A percentile compares a stretch with the other conserved stretches of the same genome.
Conservation (phyloP, 1,140 invertebrate species). For the Neodiprion lecontei region DNA sequence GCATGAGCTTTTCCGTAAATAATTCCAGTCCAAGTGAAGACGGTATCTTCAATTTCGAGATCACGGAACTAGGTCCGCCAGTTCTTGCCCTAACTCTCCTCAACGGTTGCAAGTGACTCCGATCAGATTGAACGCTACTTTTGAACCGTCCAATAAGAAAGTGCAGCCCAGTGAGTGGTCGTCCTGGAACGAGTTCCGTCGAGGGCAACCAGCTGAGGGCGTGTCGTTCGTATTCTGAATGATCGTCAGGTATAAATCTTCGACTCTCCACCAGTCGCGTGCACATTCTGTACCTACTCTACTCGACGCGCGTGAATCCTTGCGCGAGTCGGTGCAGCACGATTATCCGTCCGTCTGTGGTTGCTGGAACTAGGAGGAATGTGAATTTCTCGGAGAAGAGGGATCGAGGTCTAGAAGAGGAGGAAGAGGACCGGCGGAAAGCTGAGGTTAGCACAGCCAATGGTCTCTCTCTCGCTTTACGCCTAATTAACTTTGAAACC, state of each 20-base stretch:
- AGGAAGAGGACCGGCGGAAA: not conserved
- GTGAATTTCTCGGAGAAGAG: not conserved
- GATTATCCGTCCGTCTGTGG: not conserved
- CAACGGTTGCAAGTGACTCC: not conserved
- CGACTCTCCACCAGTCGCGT: not conserved
- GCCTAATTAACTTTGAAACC: constrained; percentile 5
- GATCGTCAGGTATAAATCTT: constrained; percentile 1
- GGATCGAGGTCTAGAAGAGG: not conserved
- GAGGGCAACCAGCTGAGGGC: not conserved
- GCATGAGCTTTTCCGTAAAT: no score
- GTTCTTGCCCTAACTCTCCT: not conserved
- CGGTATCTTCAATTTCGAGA: no score
- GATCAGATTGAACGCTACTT: not conserved
- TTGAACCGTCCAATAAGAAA: not conserved
- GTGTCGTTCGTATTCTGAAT: constrained; percentile 5
- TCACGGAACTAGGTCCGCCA: no score
- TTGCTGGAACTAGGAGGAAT: not conserved
- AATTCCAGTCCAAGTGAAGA: no score
- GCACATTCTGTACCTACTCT: not conserved
- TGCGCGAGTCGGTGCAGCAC: not conserved
- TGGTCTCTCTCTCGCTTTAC: not conserved
- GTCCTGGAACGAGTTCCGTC: not conserved
- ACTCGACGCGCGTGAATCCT: not conserved
- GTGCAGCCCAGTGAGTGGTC: not conserved
- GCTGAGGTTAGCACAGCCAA: not conserved